Base-by-base conservation (phyloP, 2,797 vertebrate species). In the Falco peregrinus region DNA sequence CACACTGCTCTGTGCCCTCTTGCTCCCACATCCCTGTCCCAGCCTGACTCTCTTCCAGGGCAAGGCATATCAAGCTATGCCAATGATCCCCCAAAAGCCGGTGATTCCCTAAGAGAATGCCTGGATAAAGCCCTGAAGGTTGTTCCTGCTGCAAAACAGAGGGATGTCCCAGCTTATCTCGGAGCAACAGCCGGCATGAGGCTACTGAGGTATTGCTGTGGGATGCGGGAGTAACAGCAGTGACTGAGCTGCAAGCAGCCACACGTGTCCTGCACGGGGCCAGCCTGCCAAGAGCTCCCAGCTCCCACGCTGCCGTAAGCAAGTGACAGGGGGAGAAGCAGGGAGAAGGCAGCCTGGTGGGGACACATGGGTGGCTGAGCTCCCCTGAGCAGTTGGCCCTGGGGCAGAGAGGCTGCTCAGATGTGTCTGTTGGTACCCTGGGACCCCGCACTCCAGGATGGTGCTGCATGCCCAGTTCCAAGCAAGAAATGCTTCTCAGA, bases 161-260 rank as follows among this genome's bases (percentile, higher is more conserved):
- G 43, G 8, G 92, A 98, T 92, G 98, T 98, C 17, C 98, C 99
- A 15, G 97, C 97, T 45, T 99, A 99, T 81, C 98, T 99, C 6
- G 99, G 99, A 87, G 99, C 99, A 25, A 99, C 99, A 0, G 99
- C 99, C 9, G 99, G 99, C 88, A 99, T 98, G 98, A 97, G 98
- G 84, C 94, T 98, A 2, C 94, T 98, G 80, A 98, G 97, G 98
- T 98, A 96, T 85, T 0, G 2, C 22, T 68, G 77, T 11, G 79
- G 87, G 64, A 10, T 1, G 0, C 0, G 1, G 37, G 43, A 43
- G 31, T n/a, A 56, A 47, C 6, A 70, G 61, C 54, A 63, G 51
- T 2, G 21, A 25, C 39, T 1, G 2, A 59, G 53, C 73, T 75
- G 61, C 39, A 25, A 54, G 13, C 28, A 78, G 53, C 48, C 50